These are phyloP conservation scores for Megaleporinus macrocephalus DNA, from an alignment of 2,113 vertebrate genomes.

Conservation along the genomic window DNA sequence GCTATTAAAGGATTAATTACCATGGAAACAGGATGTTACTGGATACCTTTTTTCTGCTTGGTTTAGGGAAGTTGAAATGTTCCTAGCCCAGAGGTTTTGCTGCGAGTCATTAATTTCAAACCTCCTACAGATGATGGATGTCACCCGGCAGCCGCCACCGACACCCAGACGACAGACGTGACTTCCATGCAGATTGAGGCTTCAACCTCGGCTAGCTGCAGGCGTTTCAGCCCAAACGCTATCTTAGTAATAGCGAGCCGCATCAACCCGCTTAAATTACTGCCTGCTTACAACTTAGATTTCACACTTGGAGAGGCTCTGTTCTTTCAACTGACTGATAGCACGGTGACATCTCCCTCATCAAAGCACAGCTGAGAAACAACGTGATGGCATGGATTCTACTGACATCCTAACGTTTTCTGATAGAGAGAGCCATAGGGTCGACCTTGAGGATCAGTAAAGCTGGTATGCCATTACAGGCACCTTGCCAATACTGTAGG, in stretches of 20 bases:
- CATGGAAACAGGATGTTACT: slow-evolving; percentile 22
- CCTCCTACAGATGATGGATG: slow-evolving; percentile 55
- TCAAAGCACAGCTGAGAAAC: slow-evolving; percentile 10
- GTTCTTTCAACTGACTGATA: not conserved
- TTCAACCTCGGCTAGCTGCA: slow-evolving; percentile 20
- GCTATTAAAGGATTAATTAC: slow-evolving; percentile 37
- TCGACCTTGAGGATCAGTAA: not conserved
- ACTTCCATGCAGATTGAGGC: slow-evolving; percentile 45
- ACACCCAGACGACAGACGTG: slow-evolving; percentile 41
- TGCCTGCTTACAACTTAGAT: not conserved
- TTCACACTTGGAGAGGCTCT: not conserved
- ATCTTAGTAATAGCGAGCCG: slow-evolving; percentile 14
- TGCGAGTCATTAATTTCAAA: slow-evolving; percentile 51
- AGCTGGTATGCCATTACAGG: not conserved
- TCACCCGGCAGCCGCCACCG: slow-evolving; percentile 23
- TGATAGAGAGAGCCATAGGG: slow-evolving; percentile 1
- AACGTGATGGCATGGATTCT: not conserved
- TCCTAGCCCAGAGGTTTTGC: slow-evolving; percentile 27
- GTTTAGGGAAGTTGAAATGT: slow-evolving; percentile 38
- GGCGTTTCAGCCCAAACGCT: not conserved
- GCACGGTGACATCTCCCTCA: not conserved
- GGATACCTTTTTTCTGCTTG: slow-evolving; percentile 10
- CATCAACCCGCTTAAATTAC: slow-evolving; percentile 7
- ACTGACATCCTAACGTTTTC: not conserved
- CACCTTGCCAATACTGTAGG: not conserved